Percentiles rank a stretch among this genome's conserved stretches.
Evolutionary conservation across 2,797 vertebrate species (phyloP).

Genomic region (Moxostoma hubbsi): DNA sequence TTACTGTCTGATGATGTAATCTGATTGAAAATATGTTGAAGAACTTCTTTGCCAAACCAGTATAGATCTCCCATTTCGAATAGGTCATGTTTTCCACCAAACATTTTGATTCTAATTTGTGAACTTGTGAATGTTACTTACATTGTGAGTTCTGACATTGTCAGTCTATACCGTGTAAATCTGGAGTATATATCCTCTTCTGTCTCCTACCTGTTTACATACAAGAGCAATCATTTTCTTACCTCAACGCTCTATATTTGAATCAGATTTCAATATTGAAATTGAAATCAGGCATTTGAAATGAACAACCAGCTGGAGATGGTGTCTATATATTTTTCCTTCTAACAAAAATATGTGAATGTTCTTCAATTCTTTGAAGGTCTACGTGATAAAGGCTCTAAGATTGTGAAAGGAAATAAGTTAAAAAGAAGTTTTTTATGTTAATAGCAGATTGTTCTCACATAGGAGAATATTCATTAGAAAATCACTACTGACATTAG

Average conservation of each 20-base stretch:
- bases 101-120: conserved; percentile 20
- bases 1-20: background rate
- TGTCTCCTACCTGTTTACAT: conserved; percentile 23
- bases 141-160: background rate
- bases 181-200: background rate
- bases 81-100: background rate
- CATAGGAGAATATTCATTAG: background rate
- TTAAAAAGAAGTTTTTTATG: too few relatives aligned
- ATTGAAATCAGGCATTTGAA: background rate
- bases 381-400: background rate
- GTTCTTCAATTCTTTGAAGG: background rate
- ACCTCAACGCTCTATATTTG: conserved; percentile 25
- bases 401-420: background rate
- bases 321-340: background rate
- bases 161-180: background rate
- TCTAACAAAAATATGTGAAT: background rate
- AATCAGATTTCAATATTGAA: conserved; percentile 36
- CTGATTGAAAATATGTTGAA: background rate
- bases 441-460: background rate
- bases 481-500: background rate
- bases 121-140: background rate
- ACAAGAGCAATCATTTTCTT: conserved; percentile 6
- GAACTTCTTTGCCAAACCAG: conserved; percentile 12
- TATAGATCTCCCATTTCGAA: background rate
- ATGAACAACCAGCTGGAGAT: background rate